Conservation (phyloP, 2,888 invertebrate species). For the Thelaira solivaga region DNA sequence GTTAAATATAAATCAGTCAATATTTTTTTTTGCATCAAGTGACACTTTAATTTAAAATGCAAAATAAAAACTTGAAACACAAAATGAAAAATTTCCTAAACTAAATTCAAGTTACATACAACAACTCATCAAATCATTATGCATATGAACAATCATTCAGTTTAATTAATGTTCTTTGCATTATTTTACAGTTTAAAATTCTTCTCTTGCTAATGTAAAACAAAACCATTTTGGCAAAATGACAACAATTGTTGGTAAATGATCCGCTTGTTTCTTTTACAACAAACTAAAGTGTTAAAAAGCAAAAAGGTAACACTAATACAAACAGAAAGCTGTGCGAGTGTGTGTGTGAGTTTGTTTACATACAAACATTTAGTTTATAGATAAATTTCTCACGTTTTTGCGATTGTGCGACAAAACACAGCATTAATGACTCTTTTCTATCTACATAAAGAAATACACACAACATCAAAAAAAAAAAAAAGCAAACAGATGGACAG, state of each 20-base stretch:
- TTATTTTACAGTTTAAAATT: constrained; percentile 3
- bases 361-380: constrained; percentile 36
- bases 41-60: neutral
- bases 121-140: constrained; percentile 13
- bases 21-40: too few relatives aligned
- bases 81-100: neutral
- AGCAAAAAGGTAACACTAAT: constrained; percentile 28
- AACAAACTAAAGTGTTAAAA: constrained; percentile 8
- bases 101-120: too few relatives aligned
- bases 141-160: constrained; percentile 24
- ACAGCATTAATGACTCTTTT: constrained; percentile 56
- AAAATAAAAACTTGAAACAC: constrained; percentile 42
- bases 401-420: constrained; percentile 67
- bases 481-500: neutral
- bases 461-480: too few relatives aligned
- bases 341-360: too few relatives aligned
- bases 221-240: constrained; percentile 51
- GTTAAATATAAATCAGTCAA: too few relatives aligned
- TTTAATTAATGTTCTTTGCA: constrained; percentile 18
- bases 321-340: too few relatives aligned
- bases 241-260: constrained; percentile 37
- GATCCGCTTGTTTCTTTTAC: neutral
- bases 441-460: constrained; percentile 15
- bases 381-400: constrained; percentile 71
- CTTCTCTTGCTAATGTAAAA: constrained; percentile 20